A percentile compares a stretch with the other conserved stretches of the same genome.
Evolutionary conservation across 2,113 vertebrate species (phyloP).

Genomic region (Crotalus horridus): DNA sequence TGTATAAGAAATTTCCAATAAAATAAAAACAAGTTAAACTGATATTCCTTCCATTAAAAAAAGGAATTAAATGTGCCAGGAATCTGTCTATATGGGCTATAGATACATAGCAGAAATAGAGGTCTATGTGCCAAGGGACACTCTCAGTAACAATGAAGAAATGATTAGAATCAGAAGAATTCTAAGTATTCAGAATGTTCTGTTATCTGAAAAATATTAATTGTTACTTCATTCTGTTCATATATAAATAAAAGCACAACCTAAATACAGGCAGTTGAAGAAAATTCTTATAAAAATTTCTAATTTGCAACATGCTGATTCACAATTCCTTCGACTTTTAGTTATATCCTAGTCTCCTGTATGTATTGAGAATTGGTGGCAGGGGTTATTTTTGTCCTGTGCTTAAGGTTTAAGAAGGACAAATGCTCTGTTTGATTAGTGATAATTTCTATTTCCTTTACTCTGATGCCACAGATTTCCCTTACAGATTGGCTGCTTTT

Average conservation of each 20-base stretch:
- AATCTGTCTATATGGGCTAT: background rate
- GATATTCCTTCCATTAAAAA: background rate
- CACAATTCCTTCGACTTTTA: background rate
- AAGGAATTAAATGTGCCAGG: background rate
- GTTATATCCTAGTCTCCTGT: background rate
- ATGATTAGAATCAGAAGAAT: background rate
- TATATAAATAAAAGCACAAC: background rate
- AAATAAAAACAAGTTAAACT: background rate
- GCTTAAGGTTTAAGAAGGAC: background rate
- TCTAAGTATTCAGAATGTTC: background rate
- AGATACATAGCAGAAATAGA: background rate
- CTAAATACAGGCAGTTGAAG: background rate
- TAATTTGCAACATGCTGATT: background rate
- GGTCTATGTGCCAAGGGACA: background rate
- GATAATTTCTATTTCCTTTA: background rate
- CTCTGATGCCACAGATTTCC: background rate
- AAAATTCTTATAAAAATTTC: background rate
- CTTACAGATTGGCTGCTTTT: background rate
- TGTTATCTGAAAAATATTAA: background rate
- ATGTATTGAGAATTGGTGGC: background rate
- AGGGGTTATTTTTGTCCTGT: background rate
- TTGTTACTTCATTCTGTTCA: background rate
- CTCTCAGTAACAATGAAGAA: background rate
- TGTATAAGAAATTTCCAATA: background rate
- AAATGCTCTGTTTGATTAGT: background rate